Base-by-base conservation (phyloP, 2,113 vertebrate genomes). In the Coracopsis vasa region DNA sequence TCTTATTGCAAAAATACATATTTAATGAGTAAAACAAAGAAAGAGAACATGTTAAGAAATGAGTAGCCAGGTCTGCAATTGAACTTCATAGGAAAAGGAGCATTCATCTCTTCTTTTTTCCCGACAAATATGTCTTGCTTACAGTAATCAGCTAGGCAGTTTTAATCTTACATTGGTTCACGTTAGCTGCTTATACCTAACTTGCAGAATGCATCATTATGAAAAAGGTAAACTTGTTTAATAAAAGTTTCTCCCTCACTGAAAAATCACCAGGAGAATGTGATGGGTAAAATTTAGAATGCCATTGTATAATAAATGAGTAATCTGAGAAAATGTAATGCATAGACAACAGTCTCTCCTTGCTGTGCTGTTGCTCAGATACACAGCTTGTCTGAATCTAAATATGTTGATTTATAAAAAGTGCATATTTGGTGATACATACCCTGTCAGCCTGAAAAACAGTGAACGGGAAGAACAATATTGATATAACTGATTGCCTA, bases 241-340 rank as follows among this genome's bases (percentile, higher is more conserved):
- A 81, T 28, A 45, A 67, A 72, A 61, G 56, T 91, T 95, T 81
- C 37, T 88, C 84, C 72, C 51, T 81, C 11, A 5, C 51, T 75
- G 65, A 88, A 11, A 67, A 88, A 60, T 58, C 60, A 90, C 31
- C 62, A 37, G 29, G 93, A 95, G 53, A 73, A 93, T 93, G 79
- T 45, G 44, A 21, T 79, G 61, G 77, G 83, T 88, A 94, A 96
- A 96, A 93, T 91, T 88, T 94, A 93, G 86, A 92, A 92, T 77
- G 69, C 35, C 79, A 91, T 96, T 96, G 91, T 95, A 64, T 96
- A 96, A 96, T 95, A 96, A 95, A 78, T 97, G 90, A 94, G 72
- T 97, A 96, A 96, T 95, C 90, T 80, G 80, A 79, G 94, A 78
- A 93, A 96, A 92, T 74, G 53, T 84, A 95, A 81, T 91, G 39